Evolutionary conservation across 2,113 vertebrate species (phyloP).

Genomic region (Forbesichthys agassizii): DNA sequence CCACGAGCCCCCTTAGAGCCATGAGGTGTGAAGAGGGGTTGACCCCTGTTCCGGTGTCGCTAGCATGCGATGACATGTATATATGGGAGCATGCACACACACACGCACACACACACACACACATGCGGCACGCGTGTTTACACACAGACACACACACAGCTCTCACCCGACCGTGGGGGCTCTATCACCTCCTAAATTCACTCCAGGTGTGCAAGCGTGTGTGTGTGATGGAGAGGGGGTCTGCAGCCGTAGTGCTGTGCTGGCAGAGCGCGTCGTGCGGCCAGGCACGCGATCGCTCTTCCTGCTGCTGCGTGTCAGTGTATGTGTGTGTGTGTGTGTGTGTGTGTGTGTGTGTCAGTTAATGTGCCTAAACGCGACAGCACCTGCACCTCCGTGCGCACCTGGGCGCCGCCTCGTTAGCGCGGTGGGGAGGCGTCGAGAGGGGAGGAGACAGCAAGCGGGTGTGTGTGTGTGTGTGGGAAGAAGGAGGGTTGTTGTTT

Average conservation of each 20-base stretch:
- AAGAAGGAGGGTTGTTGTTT: constrained; percentile 38
- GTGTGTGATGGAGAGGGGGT: constrained; percentile 71
- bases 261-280: constrained; percentile 59
- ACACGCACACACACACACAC: not conserved
- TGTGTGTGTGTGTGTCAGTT: constrained; percentile 25
- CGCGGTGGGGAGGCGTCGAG: constrained; percentile 46
- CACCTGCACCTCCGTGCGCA: constrained; percentile 79
- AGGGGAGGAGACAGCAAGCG: constrained; percentile 17
- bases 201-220: constrained; percentile 66
- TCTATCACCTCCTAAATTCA: constrained; percentile 75
- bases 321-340: constrained; percentile 2
- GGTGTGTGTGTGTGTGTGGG: not conserved
- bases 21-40: constrained; percentile 59
- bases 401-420: constrained; percentile 69
- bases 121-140: not conserved
- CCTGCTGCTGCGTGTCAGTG: constrained; percentile 71
- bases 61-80: not conserved
- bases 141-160: not conserved
- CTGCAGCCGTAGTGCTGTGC: constrained; percentile 67
- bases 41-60: constrained; percentile 54
- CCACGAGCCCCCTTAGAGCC: constrained; percentile 43
- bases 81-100: not conserved
- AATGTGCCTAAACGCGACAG: constrained; percentile 76
- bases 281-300: constrained; percentile 78
- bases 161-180: constrained; percentile 43